Conservation (phyloP, 1,140 invertebrate species). For the Belonocnema kinseyi region DNA sequence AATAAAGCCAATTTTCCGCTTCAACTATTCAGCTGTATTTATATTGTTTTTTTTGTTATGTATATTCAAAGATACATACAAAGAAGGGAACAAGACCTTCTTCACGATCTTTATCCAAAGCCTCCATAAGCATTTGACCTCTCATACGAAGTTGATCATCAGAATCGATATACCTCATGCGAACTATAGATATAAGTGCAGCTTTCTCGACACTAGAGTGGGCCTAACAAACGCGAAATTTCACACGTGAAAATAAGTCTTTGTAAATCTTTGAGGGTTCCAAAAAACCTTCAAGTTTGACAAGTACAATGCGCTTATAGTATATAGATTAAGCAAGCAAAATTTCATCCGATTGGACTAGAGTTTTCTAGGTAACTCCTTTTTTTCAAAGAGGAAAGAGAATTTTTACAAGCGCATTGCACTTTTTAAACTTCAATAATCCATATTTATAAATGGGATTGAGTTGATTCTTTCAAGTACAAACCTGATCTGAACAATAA, state of each 20-base stretch:
- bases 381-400: too few species aligned
- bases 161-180: conserved; percentile 93
- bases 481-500: conserved; percentile 93
- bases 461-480: not conserved
- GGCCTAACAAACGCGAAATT: conserved; percentile 77
- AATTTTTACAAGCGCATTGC: too few species aligned
- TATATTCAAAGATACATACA: conserved; percentile 80
- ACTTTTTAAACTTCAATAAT: too few species aligned
- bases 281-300: not conserved
- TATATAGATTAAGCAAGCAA: too few species aligned
- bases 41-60: conserved; percentile 1
- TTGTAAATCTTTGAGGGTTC: too few species aligned
- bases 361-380: too few species aligned
- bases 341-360: too few species aligned
- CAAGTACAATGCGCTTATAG: too few species aligned
- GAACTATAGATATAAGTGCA: conserved; percentile 91
- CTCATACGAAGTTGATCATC: conserved; percentile 89
- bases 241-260: not conserved
- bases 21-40: too few species aligned
- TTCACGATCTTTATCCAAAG: conserved; percentile 88
- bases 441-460: too few species aligned
- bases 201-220: conserved; percentile 98
- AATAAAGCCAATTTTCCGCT: too few species aligned
- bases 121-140: conserved; percentile 86
- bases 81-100: conserved; percentile 96